Base-by-base conservation (phyloP, 2,888 invertebrate species). In the Macrosoma leucophasiata region DNA sequence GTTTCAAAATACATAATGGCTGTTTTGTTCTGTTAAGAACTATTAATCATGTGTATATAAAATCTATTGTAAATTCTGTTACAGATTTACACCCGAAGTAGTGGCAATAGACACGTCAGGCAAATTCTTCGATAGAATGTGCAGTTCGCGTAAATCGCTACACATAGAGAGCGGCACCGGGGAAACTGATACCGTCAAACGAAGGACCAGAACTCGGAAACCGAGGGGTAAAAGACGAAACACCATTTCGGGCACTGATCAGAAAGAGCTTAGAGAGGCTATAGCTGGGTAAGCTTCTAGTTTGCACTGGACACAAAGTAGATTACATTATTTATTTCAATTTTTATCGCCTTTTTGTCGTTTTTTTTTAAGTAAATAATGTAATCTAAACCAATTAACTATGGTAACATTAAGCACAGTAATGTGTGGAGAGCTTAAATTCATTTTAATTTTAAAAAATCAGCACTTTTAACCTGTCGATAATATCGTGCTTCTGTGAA, bases 91-190 rank as follows among this genome's bases (percentile, higher is more conserved):
- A 33, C 93, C 94, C 47, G 91, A 94, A 86, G 79, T 96, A 46
- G 92, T 97, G 41, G 90, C 92, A 40, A 95, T 97, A 57, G 96
- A 97, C 78, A 91, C 94, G 33, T 92, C 94, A 42, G 96, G 96
- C 31, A 88, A 89, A 59, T 90, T 91, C 68, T 97, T 97, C 86
- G 91, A 93, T 63, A 88, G 96, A 51, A 94, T 96, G 94, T 92
- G 94, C 58, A 89, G 88, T 57, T 90, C 94, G 44, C 88, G 97
- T 46, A 90, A 93, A 65, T 96, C 96, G 21, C 87, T 96, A 34
- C 89, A 89, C 57, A 79, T 87, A 41, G 87, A 87, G 44, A 62
- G 57, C 29, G 55, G 60, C 39, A 44, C 57, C 38, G 84, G 74
- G 34, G 88, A 88, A 57, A 86, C 87, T 24, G 88, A 88, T 69